Base-by-base conservation (phyloP, 2,797 vertebrate species). In the Sciurus carolinensis region DNA sequence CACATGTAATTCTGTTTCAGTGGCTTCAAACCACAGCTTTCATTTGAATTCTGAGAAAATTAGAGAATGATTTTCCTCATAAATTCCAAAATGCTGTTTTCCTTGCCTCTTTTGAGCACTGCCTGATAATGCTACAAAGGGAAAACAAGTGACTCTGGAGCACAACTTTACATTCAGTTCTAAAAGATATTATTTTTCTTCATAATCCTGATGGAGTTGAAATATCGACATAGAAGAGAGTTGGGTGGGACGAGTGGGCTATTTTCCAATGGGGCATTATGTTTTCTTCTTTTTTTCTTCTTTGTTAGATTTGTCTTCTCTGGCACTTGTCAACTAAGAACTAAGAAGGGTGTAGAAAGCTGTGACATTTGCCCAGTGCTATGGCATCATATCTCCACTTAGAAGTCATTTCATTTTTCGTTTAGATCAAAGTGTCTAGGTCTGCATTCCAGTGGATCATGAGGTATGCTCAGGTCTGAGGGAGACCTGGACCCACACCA, bases 31-130 rank as follows among this genome's bases (percentile, higher is more conserved):
- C 2, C 13, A 93, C 9, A 84, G 93, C 11, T 97, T 97, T 95
- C 87, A 96, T 95, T 97, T 26, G 89, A 97, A 93, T 98, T 97
- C 83, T 83, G 8, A 97, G 93, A 92, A 95, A 87, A 94, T 88
- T 94, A 44, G 96, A 89, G 47, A 54, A 7, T 81, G 10, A 81
- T 97, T 94, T 94, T 84, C 77, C 47, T 92, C 91, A 82, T 9
- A 95, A 97, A 91, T 1, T 95, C 47, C 44, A 92, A 94, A 95
- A 91, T 1, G 66, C 39, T 13, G 28, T 90, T 87, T 95, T 97
- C 2, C 73, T 24, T 50, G 72, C 24, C 10, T 90, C 88, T 90
- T 96, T 96, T 54, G 28, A 47, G 91, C 66, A 73, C 62, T 0
- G 4, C n/a, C 50, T 79, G 9, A 66, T 85, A 80, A 2, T 91